Evolutionary conservation across 2,113 vertebrate species (phyloP).

Genomic region (Melanerpes aurifrons): DNA sequence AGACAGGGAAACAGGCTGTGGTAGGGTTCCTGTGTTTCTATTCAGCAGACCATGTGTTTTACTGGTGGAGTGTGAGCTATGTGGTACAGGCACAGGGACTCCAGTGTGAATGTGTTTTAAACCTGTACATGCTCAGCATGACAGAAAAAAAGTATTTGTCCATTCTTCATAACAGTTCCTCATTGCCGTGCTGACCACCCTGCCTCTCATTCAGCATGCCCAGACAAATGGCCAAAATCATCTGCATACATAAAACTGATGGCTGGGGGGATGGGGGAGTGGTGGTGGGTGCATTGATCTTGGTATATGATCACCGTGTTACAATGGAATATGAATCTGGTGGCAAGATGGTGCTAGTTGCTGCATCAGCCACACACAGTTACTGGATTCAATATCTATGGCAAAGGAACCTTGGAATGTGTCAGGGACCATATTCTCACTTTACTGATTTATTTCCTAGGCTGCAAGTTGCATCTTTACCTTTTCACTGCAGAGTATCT

Average conservation of each 20-base stretch:
- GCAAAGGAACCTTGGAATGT: neutral
- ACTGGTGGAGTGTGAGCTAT: neutral
- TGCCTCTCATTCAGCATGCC: neutral
- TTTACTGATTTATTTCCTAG: neutral
- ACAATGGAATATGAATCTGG: neutral
- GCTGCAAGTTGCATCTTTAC: neutral
- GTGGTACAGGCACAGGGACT: rapidly evolving
- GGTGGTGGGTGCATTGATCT: neutral
- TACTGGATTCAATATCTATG: neutral
- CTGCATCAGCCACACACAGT: neutral
- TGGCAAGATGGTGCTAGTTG: neutral
- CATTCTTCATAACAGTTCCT: neutral
- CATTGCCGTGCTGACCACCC: rapidly evolving
- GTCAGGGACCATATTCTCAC: neutral
- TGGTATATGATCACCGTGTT: neutral
- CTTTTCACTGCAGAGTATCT: neutral
- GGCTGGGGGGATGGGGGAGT: rapidly evolving
- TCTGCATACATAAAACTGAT: neutral
- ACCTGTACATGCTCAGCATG: neutral
- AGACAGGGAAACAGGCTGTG: neutral
- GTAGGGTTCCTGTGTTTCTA: neutral
- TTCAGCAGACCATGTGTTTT: neutral
- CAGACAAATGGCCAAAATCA: neutral
- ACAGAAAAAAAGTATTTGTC: neutral
- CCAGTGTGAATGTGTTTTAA: neutral